A percentile compares a stretch with the other conserved stretches of the same genome.
Evolutionary conservation across 2,888 invertebrate genomes (phyloP).

Genomic region (Hypercompe scribonia): DNA sequence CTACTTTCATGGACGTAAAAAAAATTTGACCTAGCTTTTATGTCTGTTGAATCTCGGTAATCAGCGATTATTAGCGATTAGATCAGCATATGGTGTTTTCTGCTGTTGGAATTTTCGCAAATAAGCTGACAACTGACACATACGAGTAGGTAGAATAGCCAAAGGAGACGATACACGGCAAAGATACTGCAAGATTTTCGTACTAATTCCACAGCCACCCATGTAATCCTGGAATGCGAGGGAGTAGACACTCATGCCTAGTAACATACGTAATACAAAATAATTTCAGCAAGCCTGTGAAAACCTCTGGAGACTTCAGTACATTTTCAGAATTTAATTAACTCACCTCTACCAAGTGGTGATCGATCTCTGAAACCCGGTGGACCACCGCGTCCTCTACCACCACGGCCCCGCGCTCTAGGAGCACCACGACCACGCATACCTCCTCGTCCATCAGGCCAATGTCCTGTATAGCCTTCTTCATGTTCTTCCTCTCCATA

Average conservation of each 20-base stretch:
- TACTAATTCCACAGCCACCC: neutral
- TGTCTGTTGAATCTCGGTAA: too few relatives aligned
- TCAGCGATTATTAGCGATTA: too few relatives aligned
- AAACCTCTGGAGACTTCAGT: too few relatives aligned
- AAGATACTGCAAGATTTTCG: neutral
- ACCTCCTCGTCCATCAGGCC: constrained; percentile 42
- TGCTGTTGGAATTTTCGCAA: too few relatives aligned
- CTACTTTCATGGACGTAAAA: neutral
- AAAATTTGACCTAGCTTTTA: neutral
- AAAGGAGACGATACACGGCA: neutral
- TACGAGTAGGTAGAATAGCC: neutral
- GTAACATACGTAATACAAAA: too few relatives aligned
- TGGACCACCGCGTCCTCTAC: constrained; percentile 53
- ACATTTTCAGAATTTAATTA: neutral
- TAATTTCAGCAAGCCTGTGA: too few relatives aligned
- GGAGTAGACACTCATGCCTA: too few relatives aligned
- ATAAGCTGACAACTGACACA: neutral
- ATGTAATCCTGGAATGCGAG: too few relatives aligned
- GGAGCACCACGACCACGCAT: constrained; percentile 44
- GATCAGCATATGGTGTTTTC: too few relatives aligned
- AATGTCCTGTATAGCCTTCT: constrained; percentile 52
- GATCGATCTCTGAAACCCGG: constrained; percentile 71
- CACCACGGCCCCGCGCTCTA: constrained; percentile 55
- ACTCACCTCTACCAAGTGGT: constrained; percentile 59
- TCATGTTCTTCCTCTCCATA: constrained; percentile 68